Base-by-base conservation (phyloP, 1,140 invertebrate genomes). In the Drosophila micromelanica region DNA sequence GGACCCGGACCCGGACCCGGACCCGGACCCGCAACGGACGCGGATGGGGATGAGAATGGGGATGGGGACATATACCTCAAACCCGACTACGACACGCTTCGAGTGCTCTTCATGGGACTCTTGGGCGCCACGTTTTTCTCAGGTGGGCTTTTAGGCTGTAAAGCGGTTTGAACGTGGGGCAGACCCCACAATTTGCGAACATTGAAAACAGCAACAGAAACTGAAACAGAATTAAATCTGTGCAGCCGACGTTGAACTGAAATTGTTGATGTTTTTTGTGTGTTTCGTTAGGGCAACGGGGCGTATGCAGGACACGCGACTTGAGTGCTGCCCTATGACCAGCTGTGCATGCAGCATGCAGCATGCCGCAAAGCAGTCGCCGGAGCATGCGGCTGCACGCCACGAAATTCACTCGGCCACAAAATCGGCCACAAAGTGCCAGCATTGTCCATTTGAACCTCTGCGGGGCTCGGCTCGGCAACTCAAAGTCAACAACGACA, bases 201-300 rank as follows among this genome's bases (percentile, higher is more conserved):
- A 65, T 65, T 65, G 30, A 48, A 42, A 48, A 52, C 17, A 8
- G 27, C 37, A 51, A 49, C 45, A 49, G 37, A 38, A 48, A 38
- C 20, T 27, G 60, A 35, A 63, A 49, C 52, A 40, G 37, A 35
- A 48, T 48, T 48, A 63, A 73, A 68, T 62, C 64, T 56, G 62
- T 76, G 71, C 74, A 73, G 43, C 64, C 70, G 55, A 78, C 54
- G 70, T 27, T 74, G 68, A 80, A 74, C 70, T 71, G 48, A 60
- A 76, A 35, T 73, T 67, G 68, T 68, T 68, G 69, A 45, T 59
- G 27, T 45, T 38, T 30, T n/a, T 43, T 57, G 40, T 54, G 30
- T 35, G 13, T 32, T 20, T 42, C 23, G 38, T 30, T 11, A 23
- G 54, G 27, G n/a, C 68, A 64, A 59, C 52, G 54, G 54, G 62